Percentiles rank a stretch among this genome's conserved stretches.
These are phyloP conservation scores for Parazoanthus atlanticus DNA, from an alignment of 92 coral and sea anemone genomes.

Conservation along the genomic window DNA sequence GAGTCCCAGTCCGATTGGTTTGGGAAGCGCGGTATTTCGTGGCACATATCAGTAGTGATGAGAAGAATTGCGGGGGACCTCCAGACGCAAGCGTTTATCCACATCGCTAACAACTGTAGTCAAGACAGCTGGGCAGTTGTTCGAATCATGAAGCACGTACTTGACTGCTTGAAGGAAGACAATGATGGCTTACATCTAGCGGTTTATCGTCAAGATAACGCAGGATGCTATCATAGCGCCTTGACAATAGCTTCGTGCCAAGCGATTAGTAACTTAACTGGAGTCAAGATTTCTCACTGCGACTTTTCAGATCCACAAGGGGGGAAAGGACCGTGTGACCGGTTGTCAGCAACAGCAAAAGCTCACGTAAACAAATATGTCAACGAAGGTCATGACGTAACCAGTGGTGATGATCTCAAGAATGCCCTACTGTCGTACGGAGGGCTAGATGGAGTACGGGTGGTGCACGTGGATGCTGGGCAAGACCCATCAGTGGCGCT, in stretches of 20 bases:
- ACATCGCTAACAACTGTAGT: background rate
- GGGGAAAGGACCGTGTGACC: conserved; percentile 46
- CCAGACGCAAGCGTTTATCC: background rate
- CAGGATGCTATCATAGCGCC: conserved; percentile 61
- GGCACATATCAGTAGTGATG: conserved; percentile 42
- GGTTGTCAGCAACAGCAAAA: conserved; percentile 43
- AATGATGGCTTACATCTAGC: conserved; percentile 3
- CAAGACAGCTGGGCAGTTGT: background rate
- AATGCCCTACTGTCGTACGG: conserved; percentile 41
- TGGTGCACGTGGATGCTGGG: conserved; percentile 9
- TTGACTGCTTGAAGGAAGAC: conserved; percentile 24
- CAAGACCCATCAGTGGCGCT: background rate
- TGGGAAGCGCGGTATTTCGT: conserved; percentile 56
- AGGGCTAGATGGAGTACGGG: conserved; percentile 43
- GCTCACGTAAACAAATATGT: conserved; percentile 29
- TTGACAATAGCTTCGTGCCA: conserved; percentile 36
- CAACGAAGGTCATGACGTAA: conserved; percentile 42
- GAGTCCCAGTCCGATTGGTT: conserved; percentile 60
- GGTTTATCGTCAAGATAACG: conserved; percentile 43
- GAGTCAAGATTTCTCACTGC: conserved; percentile 33
- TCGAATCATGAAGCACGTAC: conserved; percentile 12
- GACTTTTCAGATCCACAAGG: conserved; percentile 47
- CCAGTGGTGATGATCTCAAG: conserved; percentile 41
- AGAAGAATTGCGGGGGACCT: background rate
- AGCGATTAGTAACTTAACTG: conserved; percentile 38